Evolutionary conservation across 1,140 invertebrate genomes (phyloP).

Genomic region (Drosophila ogumai): DNA sequence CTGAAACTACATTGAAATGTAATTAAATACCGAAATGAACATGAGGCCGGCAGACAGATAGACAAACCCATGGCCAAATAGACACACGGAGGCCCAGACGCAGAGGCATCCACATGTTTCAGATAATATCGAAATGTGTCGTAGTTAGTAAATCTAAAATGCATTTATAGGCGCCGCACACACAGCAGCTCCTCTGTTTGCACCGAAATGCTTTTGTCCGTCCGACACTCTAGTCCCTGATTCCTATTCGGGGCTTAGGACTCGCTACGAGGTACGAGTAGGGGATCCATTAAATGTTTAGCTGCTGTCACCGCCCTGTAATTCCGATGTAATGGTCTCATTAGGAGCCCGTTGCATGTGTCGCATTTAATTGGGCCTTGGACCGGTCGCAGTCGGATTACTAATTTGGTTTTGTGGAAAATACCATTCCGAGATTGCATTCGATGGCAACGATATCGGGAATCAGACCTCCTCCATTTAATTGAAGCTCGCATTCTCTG

Average conservation of each 20-base stretch:
- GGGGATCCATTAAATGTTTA: constrained; percentile 47
- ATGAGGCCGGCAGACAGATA: constrained; percentile 52
- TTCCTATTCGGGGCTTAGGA: background rate
- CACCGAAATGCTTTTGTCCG: constrained; percentile 66
- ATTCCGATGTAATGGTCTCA: constrained; percentile 64
- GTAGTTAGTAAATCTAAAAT: constrained; percentile 79
- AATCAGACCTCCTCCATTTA: constrained; percentile 5
- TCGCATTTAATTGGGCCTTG: constrained; percentile 60
- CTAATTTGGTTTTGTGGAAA: constrained; percentile 45
- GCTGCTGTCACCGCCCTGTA: constrained; percentile 53
- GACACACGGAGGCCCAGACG: background rate
- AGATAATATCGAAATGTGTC: constrained; percentile 77
- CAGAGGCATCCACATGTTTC: constrained; percentile 34
- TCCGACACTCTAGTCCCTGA: constrained; percentile 58
- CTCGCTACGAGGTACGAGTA: background rate
- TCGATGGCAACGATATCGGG: constrained; percentile 21
- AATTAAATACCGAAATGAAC: constrained; percentile 79
- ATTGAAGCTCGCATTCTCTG: constrained; percentile 27
- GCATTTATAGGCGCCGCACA: constrained; percentile 52
- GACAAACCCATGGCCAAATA: constrained; percentile 13
- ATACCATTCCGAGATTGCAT: constrained; percentile 28
- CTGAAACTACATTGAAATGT: constrained; percentile 78
- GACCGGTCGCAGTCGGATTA: constrained; percentile 17
- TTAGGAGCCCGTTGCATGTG: constrained; percentile 59
- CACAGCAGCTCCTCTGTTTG: constrained; percentile 28